These are phyloP conservation scores for Paragorgia papillata DNA, from an alignment of 92 coral and sea anemone species.

Conservation along the genomic window DNA sequence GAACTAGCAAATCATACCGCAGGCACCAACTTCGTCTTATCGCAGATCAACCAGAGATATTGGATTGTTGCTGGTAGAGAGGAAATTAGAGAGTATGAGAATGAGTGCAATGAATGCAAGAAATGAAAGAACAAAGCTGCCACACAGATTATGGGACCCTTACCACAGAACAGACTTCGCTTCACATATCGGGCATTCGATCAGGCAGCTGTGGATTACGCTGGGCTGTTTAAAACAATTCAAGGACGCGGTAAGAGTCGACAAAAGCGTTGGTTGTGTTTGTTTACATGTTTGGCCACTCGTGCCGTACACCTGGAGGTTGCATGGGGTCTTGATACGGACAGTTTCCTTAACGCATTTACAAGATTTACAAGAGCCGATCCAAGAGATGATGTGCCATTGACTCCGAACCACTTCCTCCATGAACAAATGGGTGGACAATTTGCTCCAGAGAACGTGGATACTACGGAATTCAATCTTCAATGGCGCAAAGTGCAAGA, in stretches of 20 bases:
- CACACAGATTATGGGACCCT: too few relatives aligned
- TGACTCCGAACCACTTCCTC: slow-evolving; percentile 42
- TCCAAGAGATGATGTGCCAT: slow-evolving; percentile 35
- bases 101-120: too few relatives aligned
- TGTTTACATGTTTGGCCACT: too few relatives aligned
- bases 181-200: too few relatives aligned
- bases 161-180: too few relatives aligned
- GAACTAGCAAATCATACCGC: slow-evolving; percentile 62
- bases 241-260: slow-evolving; percentile 61
- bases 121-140: slow-evolving; percentile 57
- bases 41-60: slow-evolving; percentile 48
- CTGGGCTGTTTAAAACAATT: slow-evolving; percentile 61
- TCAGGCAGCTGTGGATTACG: too few relatives aligned
- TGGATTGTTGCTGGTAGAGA: slow-evolving; percentile 55
- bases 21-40: slow-evolving; percentile 61
- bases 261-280: slow-evolving; percentile 66
- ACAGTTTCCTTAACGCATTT: slow-evolving; percentile 68
- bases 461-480: too few relatives aligned
- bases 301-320: slow-evolving; percentile 71
- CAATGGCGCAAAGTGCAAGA: too few relatives aligned
- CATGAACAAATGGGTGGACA: slow-evolving; percentile 51
- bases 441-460: slow-evolving; percentile 73
- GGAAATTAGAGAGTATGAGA: too few relatives aligned
- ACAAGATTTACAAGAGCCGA: slow-evolving; percentile 54
- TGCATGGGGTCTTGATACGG: slow-evolving; percentile 65